phyloP scores from a whole-genome alignment of 1,140 invertebrate genomes.

The Linepithema humile region DNA sequence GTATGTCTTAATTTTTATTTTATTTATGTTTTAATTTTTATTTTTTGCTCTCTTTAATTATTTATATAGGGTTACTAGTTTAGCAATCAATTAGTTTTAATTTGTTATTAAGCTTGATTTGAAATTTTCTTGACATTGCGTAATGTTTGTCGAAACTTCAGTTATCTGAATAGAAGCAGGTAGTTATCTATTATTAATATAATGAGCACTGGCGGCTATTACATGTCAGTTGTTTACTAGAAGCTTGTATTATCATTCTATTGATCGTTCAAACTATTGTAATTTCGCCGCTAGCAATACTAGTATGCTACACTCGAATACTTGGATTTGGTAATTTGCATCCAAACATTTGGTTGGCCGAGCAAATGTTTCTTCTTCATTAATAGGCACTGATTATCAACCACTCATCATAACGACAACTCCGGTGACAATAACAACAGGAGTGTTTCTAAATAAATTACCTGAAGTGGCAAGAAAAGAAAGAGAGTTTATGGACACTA shows the following conservation, averaged over 20 bases:
- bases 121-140: background rate
- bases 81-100: background rate
- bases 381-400: background rate
- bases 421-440: background rate
- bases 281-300: background rate
- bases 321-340: background rate
- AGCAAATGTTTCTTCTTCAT: background rate
- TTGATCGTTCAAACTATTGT: background rate
- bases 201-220: background rate
- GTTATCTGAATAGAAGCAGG: background rate
- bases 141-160: background rate
- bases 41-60: background rate
- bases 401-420: background rate
- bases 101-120: background rate
- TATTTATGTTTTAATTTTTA: background rate
- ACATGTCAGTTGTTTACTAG: background rate
- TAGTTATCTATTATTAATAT: background rate
- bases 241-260: background rate
- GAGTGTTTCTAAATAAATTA: background rate
- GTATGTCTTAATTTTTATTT: constrained; percentile 16
- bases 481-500: background rate
- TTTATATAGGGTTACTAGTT: background rate
- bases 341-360: background rate
- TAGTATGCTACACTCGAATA: too few relatives aligned
- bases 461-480: background rate